Percentiles rank a stretch among this genome's conserved stretches.
phyloP scores from a whole-genome alignment of 2,797 vertebrate genomes.

The Platalea minor region DNA sequence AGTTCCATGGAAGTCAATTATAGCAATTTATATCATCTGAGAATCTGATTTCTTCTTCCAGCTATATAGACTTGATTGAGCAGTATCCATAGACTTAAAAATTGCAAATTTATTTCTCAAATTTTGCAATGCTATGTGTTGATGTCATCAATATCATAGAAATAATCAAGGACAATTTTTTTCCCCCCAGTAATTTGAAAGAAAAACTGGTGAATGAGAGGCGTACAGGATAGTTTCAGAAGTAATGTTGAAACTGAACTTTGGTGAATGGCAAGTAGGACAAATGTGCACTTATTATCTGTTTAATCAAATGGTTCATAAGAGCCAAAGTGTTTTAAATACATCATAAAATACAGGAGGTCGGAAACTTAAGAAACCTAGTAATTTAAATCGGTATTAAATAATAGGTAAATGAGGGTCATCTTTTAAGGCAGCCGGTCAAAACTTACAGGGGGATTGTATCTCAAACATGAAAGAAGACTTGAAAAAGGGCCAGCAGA shows the following conservation, averaged over 20 bases:
- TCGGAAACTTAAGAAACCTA: slow-evolving; percentile 30
- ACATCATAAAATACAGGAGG: slow-evolving; percentile 19
- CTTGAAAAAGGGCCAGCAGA: background rate
- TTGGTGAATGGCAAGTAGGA: slow-evolving; percentile 20
- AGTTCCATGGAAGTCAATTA: background rate
- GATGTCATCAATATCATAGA: background rate
- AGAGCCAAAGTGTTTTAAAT: slow-evolving; percentile 36
- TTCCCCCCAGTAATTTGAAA: background rate
- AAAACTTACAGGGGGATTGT: background rate
- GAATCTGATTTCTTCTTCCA: background rate
- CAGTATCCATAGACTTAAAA: background rate
- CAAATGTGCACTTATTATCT: slow-evolving; percentile 32
- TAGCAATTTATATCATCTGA: background rate
- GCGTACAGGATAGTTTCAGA: background rate
- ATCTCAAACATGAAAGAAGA: background rate
- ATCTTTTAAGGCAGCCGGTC: background rate
- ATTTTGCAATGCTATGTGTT: accelerated
- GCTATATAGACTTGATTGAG: background rate
- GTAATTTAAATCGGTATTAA: slow-evolving; percentile 46
- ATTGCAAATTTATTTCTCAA: background rate
- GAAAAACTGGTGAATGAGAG: background rate
- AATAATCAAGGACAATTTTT: background rate
- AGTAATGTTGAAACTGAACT: background rate
- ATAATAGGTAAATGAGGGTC: background rate
- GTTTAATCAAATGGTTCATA: slow-evolving; percentile 29